Base-by-base conservation (phyloP, 1,140 invertebrate genomes). In the Microplitis mediator region DNA sequence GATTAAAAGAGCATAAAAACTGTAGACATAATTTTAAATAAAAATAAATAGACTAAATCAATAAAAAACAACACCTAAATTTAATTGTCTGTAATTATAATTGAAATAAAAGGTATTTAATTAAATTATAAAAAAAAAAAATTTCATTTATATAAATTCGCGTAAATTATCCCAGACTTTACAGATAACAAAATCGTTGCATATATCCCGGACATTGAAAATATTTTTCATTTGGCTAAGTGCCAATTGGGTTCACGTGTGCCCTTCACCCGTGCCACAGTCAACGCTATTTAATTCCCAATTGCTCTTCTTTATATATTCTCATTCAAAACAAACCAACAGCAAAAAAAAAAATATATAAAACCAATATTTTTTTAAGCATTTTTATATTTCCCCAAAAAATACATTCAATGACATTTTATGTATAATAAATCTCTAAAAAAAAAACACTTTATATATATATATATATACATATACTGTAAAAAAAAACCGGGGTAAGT, bases 201-300 rank as follows among this genome's bases (percentile, higher is more conserved):
- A 11, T 45, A 45, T 6, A 71, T 74, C 64, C 75, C 75, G 80
- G 78, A 83, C 80, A 84, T 84, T 85, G 82, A 84, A 81, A 82
- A 84, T 84, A 81, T 82, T 80, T 45, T 82, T 85, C 78, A 82
- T 84, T 84, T 86, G 84, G 85, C 82, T n/a, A 3, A 9, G 36
- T 23, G 78, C 84, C 85, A 87, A 86, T 85, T 85, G 85, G 84
- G 82, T 78, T 81, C 68, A 39, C 58, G 54, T 70, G 72, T 84
- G 85, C 83, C 84, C 82, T 85, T 87, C 84, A 82, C 76, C 80
- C 76, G 83, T 83, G 82, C 82, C 13, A 31, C 81, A 86, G 79
- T 84, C 80, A 82, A 82, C 82, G 80, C 79, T 82, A 82, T 23
- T 60, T 23, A 23, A 52, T 81, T 82, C 80, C 76, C 82, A 85